A percentile compares a stretch with the other conserved stretches of the same genome.
These are phyloP conservation scores for Porites cylindrica DNA, from an alignment of 92 coral and sea anemone genomes.

Conservation along the genomic window DNA sequence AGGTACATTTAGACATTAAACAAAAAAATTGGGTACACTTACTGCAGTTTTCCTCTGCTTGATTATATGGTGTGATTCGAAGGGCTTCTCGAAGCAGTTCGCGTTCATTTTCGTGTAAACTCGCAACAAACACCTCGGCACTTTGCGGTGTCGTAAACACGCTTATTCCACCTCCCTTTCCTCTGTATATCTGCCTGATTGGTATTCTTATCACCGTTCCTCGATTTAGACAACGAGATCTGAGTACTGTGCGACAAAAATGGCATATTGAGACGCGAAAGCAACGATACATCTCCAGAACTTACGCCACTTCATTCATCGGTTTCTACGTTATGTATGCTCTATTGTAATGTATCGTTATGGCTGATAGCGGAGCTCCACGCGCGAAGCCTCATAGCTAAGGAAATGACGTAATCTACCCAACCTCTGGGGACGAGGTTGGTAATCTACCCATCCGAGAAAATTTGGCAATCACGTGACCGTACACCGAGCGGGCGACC, in stretches of 20 bases:
- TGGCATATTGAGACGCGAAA: not conserved
- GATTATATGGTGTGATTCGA: constrained; percentile 21
- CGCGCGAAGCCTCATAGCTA: too few species aligned
- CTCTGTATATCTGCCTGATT: constrained; percentile 52
- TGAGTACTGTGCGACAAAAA: not conserved
- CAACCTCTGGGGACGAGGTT: too few species aligned
- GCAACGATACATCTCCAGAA: constrained; percentile 12
- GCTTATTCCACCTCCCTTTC: constrained; percentile 49
- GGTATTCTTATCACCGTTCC: not conserved
- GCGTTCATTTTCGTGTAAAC: constrained; percentile 62
- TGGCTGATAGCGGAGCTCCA: too few species aligned
- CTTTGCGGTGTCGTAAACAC: constrained; percentile 71
- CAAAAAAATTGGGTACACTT: not conserved
- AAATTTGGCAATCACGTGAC: too few species aligned
- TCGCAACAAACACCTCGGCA: constrained; percentile 77
- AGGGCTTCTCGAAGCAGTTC: constrained; percentile 74
- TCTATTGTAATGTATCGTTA: not conserved
- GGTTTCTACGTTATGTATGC: not conserved
- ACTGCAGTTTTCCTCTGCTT: constrained; percentile 19
- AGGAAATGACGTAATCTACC: too few species aligned
- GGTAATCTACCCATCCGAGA: too few species aligned
- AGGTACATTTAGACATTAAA: not conserved
- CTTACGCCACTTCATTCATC: too few species aligned
- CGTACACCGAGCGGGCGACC: too few species aligned
- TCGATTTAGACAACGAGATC: not conserved